These are phyloP conservation scores for Melanchra persicariae DNA, from an alignment of 2,888 invertebrate species.

Conservation along the genomic window DNA sequence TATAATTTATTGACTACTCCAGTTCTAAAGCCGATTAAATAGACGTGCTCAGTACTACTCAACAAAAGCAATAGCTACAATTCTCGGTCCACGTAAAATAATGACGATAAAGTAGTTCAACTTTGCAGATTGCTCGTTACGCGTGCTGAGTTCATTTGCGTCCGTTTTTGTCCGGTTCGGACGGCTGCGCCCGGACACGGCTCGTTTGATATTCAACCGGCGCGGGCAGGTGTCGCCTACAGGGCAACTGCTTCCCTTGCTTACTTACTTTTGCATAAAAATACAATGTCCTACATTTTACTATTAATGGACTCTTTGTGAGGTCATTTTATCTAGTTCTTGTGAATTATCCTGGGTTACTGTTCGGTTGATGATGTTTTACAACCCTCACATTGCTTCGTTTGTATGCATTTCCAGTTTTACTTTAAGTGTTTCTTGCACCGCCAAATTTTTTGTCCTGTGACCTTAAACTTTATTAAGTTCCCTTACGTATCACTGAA, in stretches of 20 bases:
- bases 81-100: neutral
- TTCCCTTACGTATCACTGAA: too few species aligned
- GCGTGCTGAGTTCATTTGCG: conserved; percentile 44
- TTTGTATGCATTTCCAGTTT: too few species aligned
- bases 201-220: conserved; percentile 64
- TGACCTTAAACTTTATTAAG: too few species aligned
- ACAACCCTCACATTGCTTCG: neutral
- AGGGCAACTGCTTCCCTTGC: conserved; percentile 45
- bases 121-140: conserved; percentile 36
- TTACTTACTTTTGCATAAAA: conserved; percentile 49
- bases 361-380: neutral
- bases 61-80: neutral
- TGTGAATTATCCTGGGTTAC: neutral
- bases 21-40: neutral
- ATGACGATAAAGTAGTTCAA: conserved; percentile 10
- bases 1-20: neutral
- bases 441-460: too few species aligned
- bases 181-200: conserved; percentile 37
- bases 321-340: neutral
- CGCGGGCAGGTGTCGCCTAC: conserved; percentile 58
- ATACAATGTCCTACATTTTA: conserved; percentile 42
- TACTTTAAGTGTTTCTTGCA: too few species aligned
- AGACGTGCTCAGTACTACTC: too few species aligned
- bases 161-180: conserved; percentile 32
- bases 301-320: neutral